Conservation (phyloP, 2,113 vertebrate genomes). For the Mohoua ochrocephala region DNA sequence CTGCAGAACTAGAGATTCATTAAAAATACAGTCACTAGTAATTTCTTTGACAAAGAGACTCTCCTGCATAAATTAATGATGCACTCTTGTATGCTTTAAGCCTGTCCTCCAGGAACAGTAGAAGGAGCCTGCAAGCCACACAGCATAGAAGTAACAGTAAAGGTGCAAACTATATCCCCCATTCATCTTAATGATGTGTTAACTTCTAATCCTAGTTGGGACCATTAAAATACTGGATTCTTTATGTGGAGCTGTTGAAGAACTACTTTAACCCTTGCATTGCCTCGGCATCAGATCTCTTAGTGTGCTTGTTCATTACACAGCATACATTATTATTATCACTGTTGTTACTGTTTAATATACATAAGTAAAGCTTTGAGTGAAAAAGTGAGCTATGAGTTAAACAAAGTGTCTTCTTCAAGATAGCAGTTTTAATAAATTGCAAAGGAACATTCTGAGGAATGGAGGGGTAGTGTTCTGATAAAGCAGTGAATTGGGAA, state of each 20-base stretch:
- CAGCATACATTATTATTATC: not conserved
- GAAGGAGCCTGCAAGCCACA: not conserved
- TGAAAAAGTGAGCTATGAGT: not conserved
- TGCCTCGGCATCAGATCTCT: not conserved
- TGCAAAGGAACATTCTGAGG: not conserved
- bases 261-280: constrained; percentile 16
- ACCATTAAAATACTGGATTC: constrained; percentile 23
- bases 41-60: not conserved
- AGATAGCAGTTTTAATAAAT: not conserved
- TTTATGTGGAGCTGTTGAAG: not conserved
- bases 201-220: constrained; percentile 47
- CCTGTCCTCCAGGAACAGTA: not conserved
- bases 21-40: not conserved
- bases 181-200: constrained; percentile 58
- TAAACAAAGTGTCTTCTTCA: not conserved
- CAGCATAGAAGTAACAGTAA: not conserved
- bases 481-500: not conserved
- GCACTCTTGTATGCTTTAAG: not conserved
- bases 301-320: not conserved
- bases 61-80: constrained; percentile 12
- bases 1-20: not conserved
- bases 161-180: constrained; percentile 42
- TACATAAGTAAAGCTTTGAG: not conserved
- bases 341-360: not conserved
- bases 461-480: not conserved